phyloP scores from a whole-genome alignment of 2,797 vertebrate species.

The Pygocentrus nattereri region DNA sequence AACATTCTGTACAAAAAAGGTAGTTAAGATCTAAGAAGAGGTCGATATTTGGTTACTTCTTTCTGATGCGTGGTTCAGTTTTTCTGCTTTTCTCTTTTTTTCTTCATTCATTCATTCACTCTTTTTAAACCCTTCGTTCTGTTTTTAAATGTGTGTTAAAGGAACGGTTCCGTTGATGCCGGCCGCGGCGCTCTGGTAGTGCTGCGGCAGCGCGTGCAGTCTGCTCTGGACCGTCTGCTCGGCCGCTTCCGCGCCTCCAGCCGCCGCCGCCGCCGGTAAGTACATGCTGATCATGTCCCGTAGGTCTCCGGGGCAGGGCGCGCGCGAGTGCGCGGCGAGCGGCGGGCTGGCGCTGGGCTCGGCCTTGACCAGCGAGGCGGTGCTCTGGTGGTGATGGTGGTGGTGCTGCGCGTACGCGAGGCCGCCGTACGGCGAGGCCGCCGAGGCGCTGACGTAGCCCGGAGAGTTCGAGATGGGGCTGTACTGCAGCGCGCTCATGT shows the following conservation, averaged over 20 bases:
- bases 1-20: conserved; percentile 93
- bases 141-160: conserved; percentile 87
- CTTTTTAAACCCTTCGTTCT: conserved; percentile 56
- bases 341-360: conserved; percentile 96
- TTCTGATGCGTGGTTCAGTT: conserved; percentile 76
- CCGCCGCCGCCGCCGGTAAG: conserved; percentile 79
- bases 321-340: conserved; percentile 89
- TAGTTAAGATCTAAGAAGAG: conserved; percentile 85
- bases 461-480: conserved; percentile 96
- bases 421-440: conserved; percentile 92
- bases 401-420: conserved; percentile 89
- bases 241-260: conserved; percentile 81
- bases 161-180: conserved; percentile 97
- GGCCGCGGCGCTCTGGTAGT: conserved; percentile 94
- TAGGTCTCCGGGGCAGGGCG: conserved; percentile 96
- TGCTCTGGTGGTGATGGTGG: conserved; percentile 74
- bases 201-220: conserved; percentile 93
- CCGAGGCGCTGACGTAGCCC: conserved; percentile 95
- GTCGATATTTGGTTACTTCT: conserved; percentile 85
- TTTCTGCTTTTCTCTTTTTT: conserved; percentile 69
- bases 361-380: conserved; percentile 93
- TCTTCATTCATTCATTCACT: conserved; percentile 62
- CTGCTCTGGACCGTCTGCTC: conserved; percentile 91
- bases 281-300: conserved; percentile 99
- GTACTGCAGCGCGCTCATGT: conserved; percentile 94